phyloP scores from a whole-genome alignment of 2,113 vertebrate species.

The Elaphurus davidianus region DNA sequence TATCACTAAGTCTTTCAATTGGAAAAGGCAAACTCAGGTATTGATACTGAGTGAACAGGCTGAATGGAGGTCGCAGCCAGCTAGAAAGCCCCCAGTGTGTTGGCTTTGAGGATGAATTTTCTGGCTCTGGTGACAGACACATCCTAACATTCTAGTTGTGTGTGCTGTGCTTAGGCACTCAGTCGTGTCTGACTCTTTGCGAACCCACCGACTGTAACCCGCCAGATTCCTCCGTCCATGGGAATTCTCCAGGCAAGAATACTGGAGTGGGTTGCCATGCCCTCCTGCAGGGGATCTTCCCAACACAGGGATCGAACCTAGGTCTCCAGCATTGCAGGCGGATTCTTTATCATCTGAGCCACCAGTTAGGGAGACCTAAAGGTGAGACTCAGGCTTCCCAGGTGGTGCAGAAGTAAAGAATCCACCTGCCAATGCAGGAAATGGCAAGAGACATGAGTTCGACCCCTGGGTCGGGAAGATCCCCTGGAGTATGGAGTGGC shows the following conservation, averaged over 20 bases:
- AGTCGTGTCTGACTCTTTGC: background rate
- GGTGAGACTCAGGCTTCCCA: background rate
- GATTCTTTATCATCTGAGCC: background rate
- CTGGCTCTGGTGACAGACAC: background rate
- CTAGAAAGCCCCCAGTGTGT: background rate
- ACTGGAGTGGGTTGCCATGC: background rate
- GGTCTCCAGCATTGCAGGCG: background rate
- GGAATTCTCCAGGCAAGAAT: background rate
- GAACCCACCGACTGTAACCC: background rate
- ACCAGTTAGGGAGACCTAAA: background rate
- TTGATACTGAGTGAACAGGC: background rate
- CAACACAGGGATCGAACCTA: background rate
- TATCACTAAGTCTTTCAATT: fast-evolving
- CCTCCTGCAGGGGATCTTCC: background rate
- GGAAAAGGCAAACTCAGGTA: background rate
- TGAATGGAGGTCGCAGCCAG: background rate
- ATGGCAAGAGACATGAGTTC: background rate
- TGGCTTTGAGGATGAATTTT: background rate
- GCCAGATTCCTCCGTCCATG: background rate
- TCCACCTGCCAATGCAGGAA: background rate
- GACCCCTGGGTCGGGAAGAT: background rate
- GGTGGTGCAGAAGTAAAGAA: background rate
- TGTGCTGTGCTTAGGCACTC: background rate
- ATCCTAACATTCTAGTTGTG: background rate
- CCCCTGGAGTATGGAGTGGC: background rate